phyloP scores from a whole-genome alignment of 2,888 invertebrate species.

The Norana najaformis region DNA sequence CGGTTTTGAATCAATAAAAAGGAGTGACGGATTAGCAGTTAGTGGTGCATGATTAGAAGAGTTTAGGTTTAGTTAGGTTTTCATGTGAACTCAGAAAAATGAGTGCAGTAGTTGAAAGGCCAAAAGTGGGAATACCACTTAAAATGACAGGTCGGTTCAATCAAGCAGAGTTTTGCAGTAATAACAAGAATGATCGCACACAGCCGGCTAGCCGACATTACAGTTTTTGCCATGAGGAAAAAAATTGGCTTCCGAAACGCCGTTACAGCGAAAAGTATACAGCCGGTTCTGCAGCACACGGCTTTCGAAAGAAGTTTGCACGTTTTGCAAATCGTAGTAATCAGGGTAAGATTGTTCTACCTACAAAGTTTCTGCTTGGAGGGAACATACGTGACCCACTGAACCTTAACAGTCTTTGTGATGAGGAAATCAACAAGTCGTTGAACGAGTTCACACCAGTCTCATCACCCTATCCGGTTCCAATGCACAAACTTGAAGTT shows the following conservation, averaged over 20 bases:
- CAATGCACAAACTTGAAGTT: conserved; percentile 84
- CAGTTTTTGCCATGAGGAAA: conserved; percentile 4
- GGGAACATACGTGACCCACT: conserved; percentile 93
- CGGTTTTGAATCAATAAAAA: background rate
- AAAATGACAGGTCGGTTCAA: background rate
- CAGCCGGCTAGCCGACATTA: background rate
- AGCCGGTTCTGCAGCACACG: background rate
- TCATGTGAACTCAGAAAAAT: background rate
- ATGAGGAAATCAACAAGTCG: conserved; percentile 55
- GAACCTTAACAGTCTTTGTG: conserved; percentile 83
- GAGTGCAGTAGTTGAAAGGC: background rate
- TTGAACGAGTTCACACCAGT: conserved; percentile 85
- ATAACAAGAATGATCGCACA: background rate
- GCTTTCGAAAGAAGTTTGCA: background rate
- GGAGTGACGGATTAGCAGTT: background rate
- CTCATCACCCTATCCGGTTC: conserved; percentile 73
- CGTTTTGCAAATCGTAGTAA: conserved; percentile 8
- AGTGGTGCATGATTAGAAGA: background rate
- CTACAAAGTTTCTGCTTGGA: conserved; percentile 88
- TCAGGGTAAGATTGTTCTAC: conserved; percentile 70
- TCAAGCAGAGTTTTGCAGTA: background rate
- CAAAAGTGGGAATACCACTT: background rate
- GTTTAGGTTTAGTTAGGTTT: background rate
- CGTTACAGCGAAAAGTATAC: conserved; percentile 19
- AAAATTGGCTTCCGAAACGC: background rate